Evolutionary conservation across 2,113 vertebrate genomes (phyloP), one percentile per base, ranked within the genome.

Genomic region (Amphilophus citrinellus): DNA sequence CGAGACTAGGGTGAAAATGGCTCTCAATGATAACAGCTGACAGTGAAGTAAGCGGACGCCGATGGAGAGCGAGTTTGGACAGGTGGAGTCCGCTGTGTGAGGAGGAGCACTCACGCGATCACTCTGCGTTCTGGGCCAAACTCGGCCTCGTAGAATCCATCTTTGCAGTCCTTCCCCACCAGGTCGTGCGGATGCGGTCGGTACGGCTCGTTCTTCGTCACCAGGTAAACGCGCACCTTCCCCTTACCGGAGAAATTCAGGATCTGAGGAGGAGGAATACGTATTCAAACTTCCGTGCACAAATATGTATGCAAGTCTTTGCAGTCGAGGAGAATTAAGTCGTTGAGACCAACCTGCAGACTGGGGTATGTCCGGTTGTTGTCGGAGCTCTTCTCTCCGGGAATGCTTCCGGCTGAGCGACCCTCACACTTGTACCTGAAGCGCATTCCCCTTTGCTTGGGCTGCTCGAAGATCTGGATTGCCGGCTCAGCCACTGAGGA

Each of bases 361-460:
- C 97, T 97, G 14, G 98, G 98, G 95, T 98, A 99, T 0, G 98
- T 97, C 86, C 98, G 96, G 93, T 97, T 99, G 95, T 97, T 98
- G 58, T 99, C 98, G 0, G 97, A 97, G 89, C 97, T 99, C 93
- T 95, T 97, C 63, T 98, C 97, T 47, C 98, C 98, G 0, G 97
- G 98, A 94, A 99, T 99, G 95, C 98, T 99, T 59, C 98, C 98
- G 1, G 98, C 98, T 0, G 98, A 99, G 63, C 98, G 97, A 11
- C 98, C 98, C 92, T 99, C 98, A 73, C 98, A 99, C 90, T 98
- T 98, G 93, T 99, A 99, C 79, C 98, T 96, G 93, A 99, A 99
- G 77, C 98, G 98, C 98, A 99, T 99, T 22, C 98, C 98, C 88
- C 98, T 96, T 90, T 98, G 98, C 87, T 97, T 96, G 84, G 98